Evolutionary conservation across 2,888 invertebrate genomes (phyloP).

Genomic region (Scaptomyza tumidula): DNA sequence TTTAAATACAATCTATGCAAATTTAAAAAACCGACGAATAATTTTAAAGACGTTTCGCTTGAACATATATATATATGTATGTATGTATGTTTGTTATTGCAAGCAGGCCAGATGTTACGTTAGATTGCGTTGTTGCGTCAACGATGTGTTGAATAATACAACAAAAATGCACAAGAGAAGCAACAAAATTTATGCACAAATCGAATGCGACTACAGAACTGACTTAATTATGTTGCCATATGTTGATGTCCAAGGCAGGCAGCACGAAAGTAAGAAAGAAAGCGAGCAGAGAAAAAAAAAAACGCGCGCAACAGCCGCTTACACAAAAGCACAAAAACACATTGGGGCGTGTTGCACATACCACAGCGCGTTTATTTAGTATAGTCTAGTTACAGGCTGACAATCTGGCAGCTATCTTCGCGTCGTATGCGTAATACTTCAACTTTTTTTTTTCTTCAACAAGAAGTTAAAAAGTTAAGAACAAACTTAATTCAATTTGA

Average conservation of each 20-base stretch:
- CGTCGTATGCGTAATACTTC: constrained; percentile 43
- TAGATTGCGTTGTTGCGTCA: constrained; percentile 42
- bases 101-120: constrained; percentile 54
- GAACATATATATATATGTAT: not conserved
- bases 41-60: constrained; percentile 25
- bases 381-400: constrained; percentile 57
- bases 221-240: constrained; percentile 68
- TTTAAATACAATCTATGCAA: constrained; percentile 14
- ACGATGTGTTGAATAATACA: constrained; percentile 45
- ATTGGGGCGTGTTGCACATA: constrained; percentile 18
- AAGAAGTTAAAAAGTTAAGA: not conserved
- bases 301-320: constrained; percentile 51
- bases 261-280: constrained; percentile 6
- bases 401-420: constrained; percentile 5
- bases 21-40: constrained; percentile 25
- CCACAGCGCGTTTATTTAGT: constrained; percentile 16
- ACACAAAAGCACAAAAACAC: constrained; percentile 22
- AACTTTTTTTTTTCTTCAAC: not conserved
- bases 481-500: constrained; percentile 21
- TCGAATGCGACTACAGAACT: constrained; percentile 52
- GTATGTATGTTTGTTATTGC: constrained; percentile 5
- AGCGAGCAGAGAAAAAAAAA: not conserved
- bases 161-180: constrained; percentile 27
- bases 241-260: constrained; percentile 52
- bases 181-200: constrained; percentile 32